Percentiles rank a stretch among this genome's conserved stretches.
phyloP scores from a whole-genome alignment of 2,888 invertebrate genomes.

The Amblyteles armatorius region DNA sequence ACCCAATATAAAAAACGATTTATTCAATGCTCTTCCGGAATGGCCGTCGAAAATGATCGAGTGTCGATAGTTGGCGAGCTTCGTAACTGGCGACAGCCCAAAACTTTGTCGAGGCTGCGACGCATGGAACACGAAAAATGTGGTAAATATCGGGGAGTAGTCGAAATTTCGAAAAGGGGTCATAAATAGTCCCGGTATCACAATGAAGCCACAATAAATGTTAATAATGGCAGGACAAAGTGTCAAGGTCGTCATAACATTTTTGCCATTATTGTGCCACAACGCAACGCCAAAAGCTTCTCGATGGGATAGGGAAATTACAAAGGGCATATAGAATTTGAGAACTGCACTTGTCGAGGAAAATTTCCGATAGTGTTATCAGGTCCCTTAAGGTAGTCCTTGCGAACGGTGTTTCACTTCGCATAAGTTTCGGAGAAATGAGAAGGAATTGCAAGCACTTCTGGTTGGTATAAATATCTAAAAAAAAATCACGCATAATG shows the following conservation, averaged over 20 bases:
- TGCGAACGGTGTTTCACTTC: no score
- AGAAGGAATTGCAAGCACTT: no score
- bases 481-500: no score
- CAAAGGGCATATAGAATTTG: neutral
- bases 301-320: neutral
- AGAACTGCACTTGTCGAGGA: neutral
- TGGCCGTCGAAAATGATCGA: slow-evolving; percentile 20
- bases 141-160: neutral
- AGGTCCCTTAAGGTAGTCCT: neutral
- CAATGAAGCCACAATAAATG: neutral
- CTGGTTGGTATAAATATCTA: no score
- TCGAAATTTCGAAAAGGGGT: neutral
- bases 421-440: no score
- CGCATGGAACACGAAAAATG: neutral
- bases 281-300: neutral
- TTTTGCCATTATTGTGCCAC: neutral
- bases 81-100: slow-evolving; percentile 23
- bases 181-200: neutral
- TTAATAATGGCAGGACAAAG: neutral
- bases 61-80: slow-evolving; percentile 31
- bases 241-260: neutral
- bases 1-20: slow-evolving; percentile 27
- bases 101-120: neutral
- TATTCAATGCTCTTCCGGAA: slow-evolving; percentile 36
- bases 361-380: neutral